Base-by-base conservation (phyloP, 2,113 vertebrate species). In the Sterna hirundo region DNA sequence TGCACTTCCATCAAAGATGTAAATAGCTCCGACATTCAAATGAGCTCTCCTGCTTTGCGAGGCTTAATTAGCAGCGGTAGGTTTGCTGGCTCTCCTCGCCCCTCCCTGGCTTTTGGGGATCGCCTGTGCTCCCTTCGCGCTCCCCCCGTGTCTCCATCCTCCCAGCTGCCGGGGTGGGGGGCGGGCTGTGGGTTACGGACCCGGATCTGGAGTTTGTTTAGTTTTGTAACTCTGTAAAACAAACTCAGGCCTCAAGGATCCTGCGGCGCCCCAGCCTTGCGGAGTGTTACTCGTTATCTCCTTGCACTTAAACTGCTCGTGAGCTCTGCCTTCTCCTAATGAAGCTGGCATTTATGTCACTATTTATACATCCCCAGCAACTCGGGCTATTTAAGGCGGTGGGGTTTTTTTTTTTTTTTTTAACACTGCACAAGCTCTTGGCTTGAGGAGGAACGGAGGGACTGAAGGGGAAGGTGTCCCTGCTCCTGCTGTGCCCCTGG, bases 1-100 rank as follows among this genome's bases (percentile, higher is more conserved):
- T 61, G 47, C 90, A 86, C 96, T 97, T 96, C 96, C 92, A 97
- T 98, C 97, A 96, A 72, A 97, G 97, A 97, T 98, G 97, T 92
- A 97, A 98, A 98, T 91, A 96, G 95, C 70, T 89, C 94, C 61
- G 38, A 95, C 88, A 86, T 96, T 66, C 92, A 94, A 44, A 96
- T 81, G 95, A 98, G 97, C 95, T 97, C 95, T 97, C 83, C 94
- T 91, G 88, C 83, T 83, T 94, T 4, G 62, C 90, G 52, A 82
- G 82, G 82, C 88, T 91, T 83, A 88, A 94, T 88, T 97, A 94
- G 93, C 96, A 49, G 40, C 9, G 74, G 77, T 66, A 21, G 23
- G 13, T 47, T 36, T 36, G 54, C 68, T 16, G 68, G 18, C 18
- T n/a, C 29, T 44, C 40, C 60, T 44, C 1, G 0, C 14, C 13